A percentile compares a stretch with the other conserved stretches of the same genome.
Evolutionary conservation across 2,113 vertebrate species (phyloP).

Genomic region (Motacilla tschutschensis): DNA sequence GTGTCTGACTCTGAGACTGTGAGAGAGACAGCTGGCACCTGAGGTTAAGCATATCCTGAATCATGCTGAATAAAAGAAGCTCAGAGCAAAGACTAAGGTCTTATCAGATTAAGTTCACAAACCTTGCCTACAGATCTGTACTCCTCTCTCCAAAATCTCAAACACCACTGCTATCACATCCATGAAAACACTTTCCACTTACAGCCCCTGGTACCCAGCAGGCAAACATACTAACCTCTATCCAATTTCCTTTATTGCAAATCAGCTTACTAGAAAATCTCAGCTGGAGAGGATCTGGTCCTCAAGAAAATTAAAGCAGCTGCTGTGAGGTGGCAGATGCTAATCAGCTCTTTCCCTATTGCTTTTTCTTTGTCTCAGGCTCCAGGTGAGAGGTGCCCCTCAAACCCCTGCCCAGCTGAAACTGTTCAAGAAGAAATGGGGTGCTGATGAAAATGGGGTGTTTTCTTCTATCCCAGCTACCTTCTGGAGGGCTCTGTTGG

Average conservation of each 20-base stretch:
- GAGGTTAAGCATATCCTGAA: background rate
- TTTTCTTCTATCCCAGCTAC: background rate
- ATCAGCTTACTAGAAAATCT: background rate
- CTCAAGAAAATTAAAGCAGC: background rate
- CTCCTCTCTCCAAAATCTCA: background rate
- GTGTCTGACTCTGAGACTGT: rapidly evolving
- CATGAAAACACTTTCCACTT: rapidly evolving
- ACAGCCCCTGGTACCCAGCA: rapidly evolving
- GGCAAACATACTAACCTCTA: rapidly evolving
- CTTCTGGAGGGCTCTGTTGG: background rate
- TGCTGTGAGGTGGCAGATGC: conserved; percentile 11
- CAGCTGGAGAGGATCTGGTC: background rate
- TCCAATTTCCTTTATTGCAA: background rate
- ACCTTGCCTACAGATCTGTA: rapidly evolving
- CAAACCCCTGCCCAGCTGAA: background rate
- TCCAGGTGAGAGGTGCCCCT: background rate
- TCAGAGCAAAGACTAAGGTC: background rate
- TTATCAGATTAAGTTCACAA: background rate
- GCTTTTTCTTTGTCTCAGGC: background rate
- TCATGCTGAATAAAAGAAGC: background rate
- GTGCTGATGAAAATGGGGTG: background rate
- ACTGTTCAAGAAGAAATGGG: background rate
- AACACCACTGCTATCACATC: rapidly evolving
- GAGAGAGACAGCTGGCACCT: background rate
- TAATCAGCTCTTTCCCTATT: background rate